Evolutionary conservation across 2,797 vertebrate genomes (phyloP), one percentile per base, ranked within the genome.

Genomic region (Galaxias olidus): DNA sequence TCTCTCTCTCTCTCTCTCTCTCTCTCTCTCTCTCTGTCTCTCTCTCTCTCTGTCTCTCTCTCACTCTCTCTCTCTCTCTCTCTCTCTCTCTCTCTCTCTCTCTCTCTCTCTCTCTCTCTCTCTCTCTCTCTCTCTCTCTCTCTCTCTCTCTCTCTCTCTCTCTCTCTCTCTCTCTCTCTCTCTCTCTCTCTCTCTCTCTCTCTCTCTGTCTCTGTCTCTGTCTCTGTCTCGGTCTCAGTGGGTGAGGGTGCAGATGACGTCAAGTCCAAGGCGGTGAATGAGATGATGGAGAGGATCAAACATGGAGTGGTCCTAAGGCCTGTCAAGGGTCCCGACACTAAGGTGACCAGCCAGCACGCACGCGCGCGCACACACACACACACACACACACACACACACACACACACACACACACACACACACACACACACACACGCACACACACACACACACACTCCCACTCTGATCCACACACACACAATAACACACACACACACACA

Each of bases 211-310:
- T 18, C 17, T 9, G 20, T 44, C 40, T 53, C 43, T 51, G 9
- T 60, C 6, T 55, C 0, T 8, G 13, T 66, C 44, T 4, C 14
- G 11, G 30, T 54, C 10, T 17, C 61, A 89, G 90, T 67, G 4
- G 75, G 64, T 9, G 88, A 87, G 60, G 90, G 81, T 0, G 76
- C 62, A 47, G 85, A 91, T 4, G 90, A 93, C 1, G 92, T 93
- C 64, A 93, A 93, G 75, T 86, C 88, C 66, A 93, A 93, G 80
- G 92, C 92, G 0, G 91, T 93, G 63, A 93, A 93, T 48, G 92
- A 93, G 84, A 93, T 93, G 92, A 93, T 93, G 92, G 92, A 93
- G 79, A 83, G 92, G 59, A 93, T 93, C 78, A 93, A 93, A 78
- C 92, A 90, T 0, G 92, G 92, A 1, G 92, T 93, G 14, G 90